Conservation (phyloP, 1,140 invertebrate species). For the Apocrypta bakeri region DNA sequence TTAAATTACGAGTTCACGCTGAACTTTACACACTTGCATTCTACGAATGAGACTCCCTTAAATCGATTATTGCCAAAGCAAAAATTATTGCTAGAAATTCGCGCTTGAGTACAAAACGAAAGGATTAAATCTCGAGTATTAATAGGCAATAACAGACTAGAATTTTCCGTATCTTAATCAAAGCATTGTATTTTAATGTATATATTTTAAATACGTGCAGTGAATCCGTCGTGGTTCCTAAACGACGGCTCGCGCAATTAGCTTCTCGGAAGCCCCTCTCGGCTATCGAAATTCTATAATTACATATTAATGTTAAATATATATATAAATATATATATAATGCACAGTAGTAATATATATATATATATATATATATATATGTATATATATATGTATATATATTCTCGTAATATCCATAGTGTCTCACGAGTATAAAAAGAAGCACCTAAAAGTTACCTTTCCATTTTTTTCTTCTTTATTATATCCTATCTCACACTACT, state of each 20-base stretch:
- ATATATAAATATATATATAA: slow-evolving; percentile 53
- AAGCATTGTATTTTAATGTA: not conserved
- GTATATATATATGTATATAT: slow-evolving; percentile 57
- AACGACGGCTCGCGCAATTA: slow-evolving; percentile 17
- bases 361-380: too few species aligned
- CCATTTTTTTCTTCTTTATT: slow-evolving; percentile 43
- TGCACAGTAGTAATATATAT: too few species aligned
- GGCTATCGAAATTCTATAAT: slow-evolving; percentile 40
- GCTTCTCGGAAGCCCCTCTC: slow-evolving; percentile 12
- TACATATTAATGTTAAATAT: slow-evolving; percentile 52
- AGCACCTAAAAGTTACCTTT: slow-evolving; percentile 47
- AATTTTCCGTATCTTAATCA: not conserved
- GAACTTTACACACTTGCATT: not conserved
- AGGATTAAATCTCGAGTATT: not conserved
- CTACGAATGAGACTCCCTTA: not conserved
- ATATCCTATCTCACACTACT: slow-evolving; percentile 50
- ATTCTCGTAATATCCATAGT: slow-evolving; percentile 46
- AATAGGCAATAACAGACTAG: not conserved
- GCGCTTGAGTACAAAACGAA: not conserved
- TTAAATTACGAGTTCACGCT: not conserved
- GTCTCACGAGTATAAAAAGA: slow-evolving; percentile 48
- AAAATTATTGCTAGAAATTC: not conserved
- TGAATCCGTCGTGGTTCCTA: not conserved
- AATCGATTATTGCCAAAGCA: not conserved
- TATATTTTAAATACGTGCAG: slow-evolving; percentile 6